Evolutionary conservation across 2,888 invertebrate species (phyloP).

Genomic region (Thecophora atra): DNA sequence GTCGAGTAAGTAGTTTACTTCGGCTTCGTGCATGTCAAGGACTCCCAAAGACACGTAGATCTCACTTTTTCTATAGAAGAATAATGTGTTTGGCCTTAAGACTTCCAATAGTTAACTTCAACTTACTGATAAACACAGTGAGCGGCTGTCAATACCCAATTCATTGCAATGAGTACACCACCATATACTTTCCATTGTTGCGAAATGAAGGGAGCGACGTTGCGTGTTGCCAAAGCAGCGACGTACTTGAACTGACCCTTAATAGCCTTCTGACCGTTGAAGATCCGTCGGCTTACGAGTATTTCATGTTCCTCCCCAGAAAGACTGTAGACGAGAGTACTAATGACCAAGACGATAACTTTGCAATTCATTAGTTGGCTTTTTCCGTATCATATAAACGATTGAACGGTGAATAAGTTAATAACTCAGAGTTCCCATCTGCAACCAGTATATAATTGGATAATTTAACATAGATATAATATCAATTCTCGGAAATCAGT

Average conservation of each 20-base stretch:
- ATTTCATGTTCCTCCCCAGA: no score
- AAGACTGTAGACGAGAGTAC: no score
- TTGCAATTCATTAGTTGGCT: no score
- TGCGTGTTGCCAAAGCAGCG: background rate
- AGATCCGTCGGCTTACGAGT: no score
- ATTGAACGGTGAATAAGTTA: no score
- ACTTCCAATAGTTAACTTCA: background rate
- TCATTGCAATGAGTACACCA: background rate
- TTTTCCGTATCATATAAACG: no score
- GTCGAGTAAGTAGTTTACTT: background rate
- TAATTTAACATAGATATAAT: no score
- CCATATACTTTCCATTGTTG: background rate
- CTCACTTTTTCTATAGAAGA: background rate
- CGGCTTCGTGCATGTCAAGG: background rate
- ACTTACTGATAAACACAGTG: constrained; percentile 5
- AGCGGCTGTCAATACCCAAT: constrained; percentile 5
- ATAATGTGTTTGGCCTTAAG: background rate
- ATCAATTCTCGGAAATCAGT: no score
- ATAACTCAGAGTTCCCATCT: no score
- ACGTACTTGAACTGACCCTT: background rate
- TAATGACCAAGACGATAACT: no score
- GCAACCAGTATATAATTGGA: no score
- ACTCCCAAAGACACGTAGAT: background rate
- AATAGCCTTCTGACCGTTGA: background rate
- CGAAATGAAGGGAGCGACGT: background rate